Evolutionary conservation across 1,140 invertebrate genomes (phyloP).

Genomic region (Lordiphosa collinella): DNA sequence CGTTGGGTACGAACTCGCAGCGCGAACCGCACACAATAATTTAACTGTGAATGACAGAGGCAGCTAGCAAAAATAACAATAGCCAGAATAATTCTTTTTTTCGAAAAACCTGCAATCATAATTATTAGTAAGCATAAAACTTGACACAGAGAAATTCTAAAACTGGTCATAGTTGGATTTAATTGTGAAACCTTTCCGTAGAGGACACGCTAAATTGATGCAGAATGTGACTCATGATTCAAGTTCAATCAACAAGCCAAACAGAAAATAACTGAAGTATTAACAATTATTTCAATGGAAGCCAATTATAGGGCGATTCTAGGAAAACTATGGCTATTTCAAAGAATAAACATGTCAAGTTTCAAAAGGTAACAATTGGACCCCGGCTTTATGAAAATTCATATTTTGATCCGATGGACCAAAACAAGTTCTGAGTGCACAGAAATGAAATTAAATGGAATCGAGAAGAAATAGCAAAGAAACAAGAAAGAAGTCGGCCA

Average conservation of each 20-base stretch:
- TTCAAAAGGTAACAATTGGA: no score
- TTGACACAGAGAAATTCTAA: neutral
- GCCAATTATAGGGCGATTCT: no score
- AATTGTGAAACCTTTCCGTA: conserved; percentile 2
- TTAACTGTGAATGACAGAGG: conserved; percentile 36
- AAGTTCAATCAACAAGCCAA: neutral
- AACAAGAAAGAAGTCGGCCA: no score
- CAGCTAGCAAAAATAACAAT: conserved; percentile 21
- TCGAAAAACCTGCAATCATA: conserved; percentile 25
- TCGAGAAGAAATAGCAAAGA: no score
- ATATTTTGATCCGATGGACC: no score
- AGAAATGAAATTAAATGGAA: no score
- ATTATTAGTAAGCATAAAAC: conserved; percentile 37
- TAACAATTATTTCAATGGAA: no score
- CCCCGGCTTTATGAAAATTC: no score
- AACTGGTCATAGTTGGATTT: conserved; percentile 29
- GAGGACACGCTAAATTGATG: neutral
- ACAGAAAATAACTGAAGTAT: no score
- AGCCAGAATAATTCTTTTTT: conserved; percentile 16
- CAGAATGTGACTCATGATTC: neutral
- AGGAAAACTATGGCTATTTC: no score
- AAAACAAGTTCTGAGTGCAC: no score
- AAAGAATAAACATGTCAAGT: no score
- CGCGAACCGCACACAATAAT: conserved; percentile 7
- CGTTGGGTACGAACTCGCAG: conserved; percentile 47